Evolutionary conservation across 2,888 invertebrate species (phyloP), one percentile per base, ranked within the genome.

Genomic region (Phyllotreta striolata): DNA sequence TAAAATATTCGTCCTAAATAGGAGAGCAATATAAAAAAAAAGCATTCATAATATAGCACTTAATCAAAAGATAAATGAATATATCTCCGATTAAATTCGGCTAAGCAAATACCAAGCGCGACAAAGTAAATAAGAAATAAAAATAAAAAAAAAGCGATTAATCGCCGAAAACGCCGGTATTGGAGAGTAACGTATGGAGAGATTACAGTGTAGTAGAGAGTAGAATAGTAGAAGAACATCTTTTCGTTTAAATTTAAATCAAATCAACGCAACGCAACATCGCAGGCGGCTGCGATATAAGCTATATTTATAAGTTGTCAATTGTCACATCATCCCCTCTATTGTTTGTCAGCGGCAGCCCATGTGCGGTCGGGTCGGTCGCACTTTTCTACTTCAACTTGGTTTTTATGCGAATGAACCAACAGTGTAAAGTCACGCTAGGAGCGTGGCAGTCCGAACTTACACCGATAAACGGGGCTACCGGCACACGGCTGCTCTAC

Each of bases 381-480:
- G 75, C 77, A 78, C 76, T 78, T 78, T 78, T 78, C 75, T 75
- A 73, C 74, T 75, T 70, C 73, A 72, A 68, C 66, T 69, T 73
- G 76, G 71, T 76, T 79, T 79, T 78, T 78, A 78, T 77, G 77
- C 74, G 76, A 74, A 76, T 74, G 75, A 77, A 74, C 76, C 75
- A 72, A 73, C 73, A 73, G 76, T 75, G 75, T 74, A 76, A 78
- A 77, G 77, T 77, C 67, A 70, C 71, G 72, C 67, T 70, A 74
- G 52, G 52, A 60, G 60, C 60, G 74, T 72, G 73, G 73, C 72
- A 74, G 72, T 73, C 75, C 72, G 71, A 69, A 72, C 66, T 72
- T 70, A 71, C 72, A 68, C 70, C 76, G 75, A 76, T 76, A 76
- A 60, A 59, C 73, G 68, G n/a, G n/a, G 74, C 75, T 76, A 76